Evolutionary conservation across 2,113 vertebrate genomes (phyloP).

Genomic region (Anolis carolinensis): DNA sequence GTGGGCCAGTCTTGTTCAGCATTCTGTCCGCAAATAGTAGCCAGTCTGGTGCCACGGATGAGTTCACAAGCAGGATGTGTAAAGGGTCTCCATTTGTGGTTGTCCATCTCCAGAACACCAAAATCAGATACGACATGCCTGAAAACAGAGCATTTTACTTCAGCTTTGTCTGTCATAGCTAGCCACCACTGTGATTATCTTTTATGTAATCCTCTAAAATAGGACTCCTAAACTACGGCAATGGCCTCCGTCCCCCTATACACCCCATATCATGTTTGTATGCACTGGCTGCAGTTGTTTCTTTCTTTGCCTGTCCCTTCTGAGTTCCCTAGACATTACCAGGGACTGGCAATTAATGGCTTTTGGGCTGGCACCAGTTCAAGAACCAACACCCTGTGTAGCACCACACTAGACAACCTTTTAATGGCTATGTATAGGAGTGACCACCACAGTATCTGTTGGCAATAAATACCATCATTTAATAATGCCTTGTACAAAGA

Average conservation of each 20-base stretch:
- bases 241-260: too few relatives aligned
- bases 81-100: neutral
- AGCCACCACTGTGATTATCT: too few relatives aligned
- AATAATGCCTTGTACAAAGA: neutral
- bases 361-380: too few relatives aligned
- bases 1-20: neutral
- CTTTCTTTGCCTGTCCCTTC: too few relatives aligned
- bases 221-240: too few relatives aligned
- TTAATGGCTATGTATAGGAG: neutral
- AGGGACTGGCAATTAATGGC: too few relatives aligned
- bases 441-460: neutral
- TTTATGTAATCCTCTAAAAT: neutral
- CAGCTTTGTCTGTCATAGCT: neutral
- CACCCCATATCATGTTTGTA: too few relatives aligned
- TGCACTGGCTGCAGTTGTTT: too few relatives aligned
- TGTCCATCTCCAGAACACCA: too few relatives aligned
- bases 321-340: too few relatives aligned
- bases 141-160: neutral
- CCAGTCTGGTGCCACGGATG: neutral
- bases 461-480: neutral
- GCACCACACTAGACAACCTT: neutral
- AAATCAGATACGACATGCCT: neutral
- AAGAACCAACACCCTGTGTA: too few relatives aligned
- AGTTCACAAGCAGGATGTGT: neutral
- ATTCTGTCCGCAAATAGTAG: neutral